These are phyloP conservation scores for Callithrix jacchus DNA, from an alignment of 2,113 vertebrate species.

Conservation along the genomic window DNA sequence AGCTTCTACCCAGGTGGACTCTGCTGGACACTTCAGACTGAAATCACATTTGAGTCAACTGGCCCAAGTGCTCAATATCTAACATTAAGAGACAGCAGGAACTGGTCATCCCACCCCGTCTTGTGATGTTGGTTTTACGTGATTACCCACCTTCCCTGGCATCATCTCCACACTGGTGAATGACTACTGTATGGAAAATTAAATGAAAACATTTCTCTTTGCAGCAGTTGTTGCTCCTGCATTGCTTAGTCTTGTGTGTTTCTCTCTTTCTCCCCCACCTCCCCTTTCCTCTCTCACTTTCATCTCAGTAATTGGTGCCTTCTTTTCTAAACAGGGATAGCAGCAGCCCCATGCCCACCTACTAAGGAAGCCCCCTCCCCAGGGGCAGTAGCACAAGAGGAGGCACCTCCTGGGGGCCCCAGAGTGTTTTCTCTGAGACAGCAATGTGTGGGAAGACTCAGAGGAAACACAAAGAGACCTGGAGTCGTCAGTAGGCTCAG, in stretches of 20 bases:
- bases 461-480: neutral
- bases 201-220: conserved; percentile 69
- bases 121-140: conserved; percentile 48
- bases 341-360: neutral
- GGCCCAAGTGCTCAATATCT: conserved; percentile 46
- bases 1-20: neutral
- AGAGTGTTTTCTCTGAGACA: neutral
- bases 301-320: neutral
- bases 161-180: conserved; percentile 45
- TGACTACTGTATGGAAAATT: conserved; percentile 54
- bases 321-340: neutral
- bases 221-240: neutral
- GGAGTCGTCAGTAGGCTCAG: accelerated
- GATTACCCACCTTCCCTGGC: conserved; percentile 41
- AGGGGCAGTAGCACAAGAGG: neutral
- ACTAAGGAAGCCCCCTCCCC: neutral
- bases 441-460: neutral
- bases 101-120: conserved; percentile 44
- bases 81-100: conserved; percentile 67
- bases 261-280: conserved; percentile 45
- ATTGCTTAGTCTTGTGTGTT: neutral
- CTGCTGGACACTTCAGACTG: neutral
- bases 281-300: conserved; percentile 22
- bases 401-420: neutral
- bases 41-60: conserved; percentile 33